A percentile compares a stretch with the other conserved stretches of the same genome.
phyloP scores from a whole-genome alignment of 2,888 invertebrate genomes.

The Nymphalis urticae region DNA sequence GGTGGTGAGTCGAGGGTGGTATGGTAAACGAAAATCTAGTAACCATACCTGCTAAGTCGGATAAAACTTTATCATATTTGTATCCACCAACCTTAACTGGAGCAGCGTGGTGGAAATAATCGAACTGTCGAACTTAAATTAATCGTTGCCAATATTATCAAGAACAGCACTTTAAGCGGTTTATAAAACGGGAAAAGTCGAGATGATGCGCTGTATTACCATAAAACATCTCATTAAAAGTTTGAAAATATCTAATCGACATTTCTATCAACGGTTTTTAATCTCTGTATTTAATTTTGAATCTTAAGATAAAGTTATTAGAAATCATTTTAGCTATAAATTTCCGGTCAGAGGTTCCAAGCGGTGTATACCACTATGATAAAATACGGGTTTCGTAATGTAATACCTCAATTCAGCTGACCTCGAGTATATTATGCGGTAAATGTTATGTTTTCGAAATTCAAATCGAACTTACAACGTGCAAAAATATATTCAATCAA shows the following conservation, averaged over 20 bases:
- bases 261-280: constrained; percentile 9
- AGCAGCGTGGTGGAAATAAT: no score
- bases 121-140: neutral
- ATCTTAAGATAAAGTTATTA: neutral
- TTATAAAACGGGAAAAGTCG: neutral
- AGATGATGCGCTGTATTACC: constrained; percentile 15
- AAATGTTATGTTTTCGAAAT: constrained; percentile 15
- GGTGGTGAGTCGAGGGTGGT: no score
- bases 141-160: neutral
- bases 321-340: constrained; percentile 13
- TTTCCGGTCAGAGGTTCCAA: neutral
- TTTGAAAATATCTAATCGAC: constrained; percentile 27
- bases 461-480: constrained; percentile 5
- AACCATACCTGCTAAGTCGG: no score
- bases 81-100: no score
- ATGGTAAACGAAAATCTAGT: no score
- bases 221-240: constrained; percentile 33
- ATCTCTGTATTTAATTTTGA: constrained; percentile 3
- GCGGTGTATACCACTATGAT: constrained; percentile 25
- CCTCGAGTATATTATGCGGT: constrained; percentile 13
- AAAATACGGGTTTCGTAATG: constrained; percentile 27
- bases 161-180: neutral
- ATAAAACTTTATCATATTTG: no score
- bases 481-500: constrained; percentile 1
- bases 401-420: constrained; percentile 26